Conservation (phyloP, 2,888 invertebrate genomes). For the Ennomos erosarius region DNA sequence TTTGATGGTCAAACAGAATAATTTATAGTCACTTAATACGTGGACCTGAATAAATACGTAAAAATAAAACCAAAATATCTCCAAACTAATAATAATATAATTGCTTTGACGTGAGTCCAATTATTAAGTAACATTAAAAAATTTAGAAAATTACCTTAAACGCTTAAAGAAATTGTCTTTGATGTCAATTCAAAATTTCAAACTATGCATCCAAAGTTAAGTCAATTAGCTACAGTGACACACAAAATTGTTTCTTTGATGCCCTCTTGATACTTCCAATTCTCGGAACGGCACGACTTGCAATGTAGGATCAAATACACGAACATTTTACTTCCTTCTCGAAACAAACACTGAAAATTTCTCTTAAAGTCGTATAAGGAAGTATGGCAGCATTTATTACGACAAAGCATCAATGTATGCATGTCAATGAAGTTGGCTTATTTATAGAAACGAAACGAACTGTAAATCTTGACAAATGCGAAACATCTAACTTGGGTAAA, state of each 20-base stretch:
- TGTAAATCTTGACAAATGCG: slow-evolving; percentile 73
- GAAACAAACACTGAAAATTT: slow-evolving; percentile 1
- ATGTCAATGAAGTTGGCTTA: slow-evolving; percentile 24
- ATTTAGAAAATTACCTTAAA: slow-evolving; percentile 6
- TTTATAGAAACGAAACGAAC: slow-evolving; percentile 37
- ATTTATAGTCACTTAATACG: too few species aligned
- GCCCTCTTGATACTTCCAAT: slow-evolving; percentile 34
- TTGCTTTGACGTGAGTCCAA: not conserved
- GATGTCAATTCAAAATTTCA: slow-evolving; percentile 21
- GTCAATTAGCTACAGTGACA: slow-evolving; percentile 31
- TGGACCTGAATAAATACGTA: too few species aligned
- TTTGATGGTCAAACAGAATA: too few species aligned
- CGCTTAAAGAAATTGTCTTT: slow-evolving; percentile 18
- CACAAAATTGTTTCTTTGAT: slow-evolving; percentile 36
- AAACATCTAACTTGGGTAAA: slow-evolving; percentile 60
- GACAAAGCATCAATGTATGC: slow-evolving; percentile 9
- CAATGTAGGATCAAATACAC: slow-evolving; percentile 7
- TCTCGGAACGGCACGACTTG: slow-evolving; percentile 36
- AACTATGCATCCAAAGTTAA: slow-evolving; percentile 22
- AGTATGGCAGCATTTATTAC: not conserved
- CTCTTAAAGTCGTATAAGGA: not conserved
- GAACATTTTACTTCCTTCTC: slow-evolving; percentile 11
- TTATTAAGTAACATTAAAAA: slow-evolving; percentile 8
- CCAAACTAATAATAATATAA: not conserved
- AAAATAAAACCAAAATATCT: too few species aligned